Conservation (phyloP, 2,113 vertebrate genomes). For the Mesocricetus auratus region DNA sequence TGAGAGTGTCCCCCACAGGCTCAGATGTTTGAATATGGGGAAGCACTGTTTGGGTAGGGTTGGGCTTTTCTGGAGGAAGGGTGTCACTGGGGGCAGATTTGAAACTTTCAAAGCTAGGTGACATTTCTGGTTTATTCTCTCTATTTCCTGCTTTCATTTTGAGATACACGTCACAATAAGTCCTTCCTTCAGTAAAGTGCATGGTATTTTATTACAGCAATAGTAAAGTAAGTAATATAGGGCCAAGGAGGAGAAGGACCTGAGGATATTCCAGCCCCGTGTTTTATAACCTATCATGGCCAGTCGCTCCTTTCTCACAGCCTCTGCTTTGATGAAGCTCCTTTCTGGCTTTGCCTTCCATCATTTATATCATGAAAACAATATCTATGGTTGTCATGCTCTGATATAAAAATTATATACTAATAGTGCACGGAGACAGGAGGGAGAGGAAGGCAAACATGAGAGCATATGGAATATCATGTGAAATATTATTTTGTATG, state of each 20-base stretch:
- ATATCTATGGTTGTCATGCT: background rate
- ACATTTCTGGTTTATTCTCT: no score
- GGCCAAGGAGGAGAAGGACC: background rate
- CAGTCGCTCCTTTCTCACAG: background rate
- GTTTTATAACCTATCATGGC: background rate
- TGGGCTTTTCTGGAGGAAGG: no score
- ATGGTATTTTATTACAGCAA: no score
- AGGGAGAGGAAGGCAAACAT: background rate
- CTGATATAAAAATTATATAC: constrained; percentile 14
- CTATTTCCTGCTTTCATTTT: no score
- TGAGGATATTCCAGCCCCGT: background rate
- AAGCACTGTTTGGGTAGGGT: no score
- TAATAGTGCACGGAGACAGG: background rate
- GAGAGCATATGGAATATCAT: background rate
- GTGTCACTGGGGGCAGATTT: no score
- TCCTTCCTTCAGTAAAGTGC: no score
- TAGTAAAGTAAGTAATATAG: background rate
- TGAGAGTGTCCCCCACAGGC: background rate
- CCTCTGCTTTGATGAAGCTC: constrained; percentile 29
- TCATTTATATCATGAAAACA: constrained; percentile 28
- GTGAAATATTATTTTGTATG: background rate
- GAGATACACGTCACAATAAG: no score
- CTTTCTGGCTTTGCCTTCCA: background rate
- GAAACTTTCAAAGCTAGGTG: no score
- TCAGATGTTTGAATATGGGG: no score